phyloP scores from a whole-genome alignment of 1,140 invertebrate species.

The Drosophila athabasca region DNA sequence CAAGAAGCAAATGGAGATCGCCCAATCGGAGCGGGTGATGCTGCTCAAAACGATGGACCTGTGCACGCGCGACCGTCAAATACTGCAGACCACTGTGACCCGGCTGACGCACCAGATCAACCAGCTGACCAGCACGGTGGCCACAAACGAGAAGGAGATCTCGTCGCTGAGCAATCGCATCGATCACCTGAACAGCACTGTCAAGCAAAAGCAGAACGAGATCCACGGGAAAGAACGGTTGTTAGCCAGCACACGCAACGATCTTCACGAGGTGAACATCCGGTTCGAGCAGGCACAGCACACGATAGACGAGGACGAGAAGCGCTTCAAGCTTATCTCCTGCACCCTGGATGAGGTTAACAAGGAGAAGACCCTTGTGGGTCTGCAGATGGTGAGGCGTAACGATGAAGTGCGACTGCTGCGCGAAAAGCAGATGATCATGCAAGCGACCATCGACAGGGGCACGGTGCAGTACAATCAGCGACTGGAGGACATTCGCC shows the following conservation, averaged over 20 bases:
- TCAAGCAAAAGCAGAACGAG: conserved; percentile 86
- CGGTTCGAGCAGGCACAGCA: conserved; percentile 84
- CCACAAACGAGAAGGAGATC: conserved; percentile 49
- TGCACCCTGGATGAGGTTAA: conserved; percentile 87
- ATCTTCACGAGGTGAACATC: conserved; percentile 85
- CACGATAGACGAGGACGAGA: conserved; percentile 84
- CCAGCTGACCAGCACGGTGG: conserved; percentile 44
- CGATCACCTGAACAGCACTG: conserved; percentile 87
- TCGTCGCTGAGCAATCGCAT: conserved; percentile 72
- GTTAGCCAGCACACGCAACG: conserved; percentile 83
- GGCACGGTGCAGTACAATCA: conserved; percentile 88
- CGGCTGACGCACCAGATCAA: conserved; percentile 56
- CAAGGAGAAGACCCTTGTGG: conserved; percentile 88
- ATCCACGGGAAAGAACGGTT: conserved; percentile 79
- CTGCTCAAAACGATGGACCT: conserved; percentile 86
- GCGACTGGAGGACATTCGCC: conserved; percentile 89
- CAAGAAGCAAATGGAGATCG: conserved; percentile 87
- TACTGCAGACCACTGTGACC: conserved; percentile 86
- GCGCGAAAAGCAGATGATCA: conserved; percentile 88
- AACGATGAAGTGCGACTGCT: conserved; percentile 89
- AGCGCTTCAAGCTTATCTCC: conserved; percentile 85
- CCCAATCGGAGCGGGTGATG: conserved; percentile 86
- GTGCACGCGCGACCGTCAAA: conserved; percentile 86
- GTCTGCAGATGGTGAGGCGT: conserved; percentile 88
- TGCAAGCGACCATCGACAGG: conserved; percentile 87